Conservation (phyloP, 2,888 invertebrate genomes). For the Drosophila rubida region DNA sequence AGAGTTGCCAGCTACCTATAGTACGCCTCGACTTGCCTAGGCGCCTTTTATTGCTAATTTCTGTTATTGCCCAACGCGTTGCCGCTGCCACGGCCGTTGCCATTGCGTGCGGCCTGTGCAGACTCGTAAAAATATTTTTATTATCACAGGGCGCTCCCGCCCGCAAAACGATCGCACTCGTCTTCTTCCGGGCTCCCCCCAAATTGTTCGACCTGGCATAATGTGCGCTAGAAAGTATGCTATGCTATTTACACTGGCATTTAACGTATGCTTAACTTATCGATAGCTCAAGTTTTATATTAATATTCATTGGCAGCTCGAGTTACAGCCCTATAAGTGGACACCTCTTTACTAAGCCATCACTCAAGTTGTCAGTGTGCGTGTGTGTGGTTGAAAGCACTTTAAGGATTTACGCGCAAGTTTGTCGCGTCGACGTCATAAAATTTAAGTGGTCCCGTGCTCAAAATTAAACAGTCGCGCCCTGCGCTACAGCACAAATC, state of each 20-base stretch:
- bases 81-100: conserved; percentile 33
- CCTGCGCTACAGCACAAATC: neutral
- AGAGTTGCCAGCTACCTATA: conserved; percentile 9
- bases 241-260: conserved; percentile 20
- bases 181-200: neutral
- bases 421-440: conserved; percentile 55
- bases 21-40: conserved; percentile 32
- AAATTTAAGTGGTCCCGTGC: conserved; percentile 49
- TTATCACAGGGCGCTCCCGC: conserved; percentile 45
- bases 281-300: conserved; percentile 41
- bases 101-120: conserved; percentile 38
- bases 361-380: neutral
- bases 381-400: neutral
- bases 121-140: conserved; percentile 78
- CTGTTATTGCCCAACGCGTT: conserved; percentile 65
- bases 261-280: conserved; percentile 30
- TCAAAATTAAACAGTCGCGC: conserved; percentile 16
- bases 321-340: neutral
- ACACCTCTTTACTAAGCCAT: conserved; percentile 17
- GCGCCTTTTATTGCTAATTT: conserved; percentile 75
- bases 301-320: conserved; percentile 11
- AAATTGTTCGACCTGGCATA: neutral
- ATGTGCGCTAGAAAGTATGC: conserved; percentile 48
- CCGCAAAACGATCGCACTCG: neutral
- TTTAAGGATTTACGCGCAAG: conserved; percentile 37